These are phyloP conservation scores for Solenopsis fugax DNA, from an alignment of 1,140 invertebrate genomes.

Conservation along the genomic window DNA sequence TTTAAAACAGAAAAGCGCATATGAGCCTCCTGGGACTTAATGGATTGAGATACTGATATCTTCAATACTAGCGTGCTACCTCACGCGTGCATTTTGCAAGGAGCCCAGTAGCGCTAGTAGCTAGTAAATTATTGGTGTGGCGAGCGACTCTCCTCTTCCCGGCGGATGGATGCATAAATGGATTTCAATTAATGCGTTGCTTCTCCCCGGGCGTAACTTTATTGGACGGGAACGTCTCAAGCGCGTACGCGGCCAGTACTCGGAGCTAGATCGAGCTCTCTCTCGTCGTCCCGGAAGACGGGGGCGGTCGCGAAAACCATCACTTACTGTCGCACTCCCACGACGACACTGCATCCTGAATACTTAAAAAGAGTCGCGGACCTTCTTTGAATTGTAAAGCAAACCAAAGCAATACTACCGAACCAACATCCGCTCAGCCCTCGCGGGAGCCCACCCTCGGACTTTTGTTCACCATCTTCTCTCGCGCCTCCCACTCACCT, in stretches of 20 bases:
- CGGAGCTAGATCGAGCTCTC: not conserved
- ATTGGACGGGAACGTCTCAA: constrained; percentile 59
- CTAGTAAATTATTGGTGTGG: constrained; percentile 49
- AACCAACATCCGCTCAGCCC: constrained; percentile 58
- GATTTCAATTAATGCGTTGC: constrained; percentile 63
- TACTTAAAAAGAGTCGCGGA: constrained; percentile 73
- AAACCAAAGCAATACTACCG: constrained; percentile 73
- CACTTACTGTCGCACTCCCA: constrained; percentile 57
- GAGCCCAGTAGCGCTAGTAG: not conserved
- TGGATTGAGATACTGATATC: not conserved
- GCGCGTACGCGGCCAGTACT: constrained; percentile 21
- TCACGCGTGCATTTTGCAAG: constrained; percentile 17
- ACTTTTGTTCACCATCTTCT: constrained; percentile 50
- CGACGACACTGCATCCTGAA: constrained; percentile 73
- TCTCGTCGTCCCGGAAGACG: constrained; percentile 51
- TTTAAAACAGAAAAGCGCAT: no score
- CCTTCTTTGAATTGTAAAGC: constrained; percentile 76
- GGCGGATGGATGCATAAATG: constrained; percentile 46
- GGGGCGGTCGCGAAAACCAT: constrained; percentile 52
- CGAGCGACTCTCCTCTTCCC: not conserved
- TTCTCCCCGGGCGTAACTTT: constrained; percentile 52
- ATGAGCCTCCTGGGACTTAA: not conserved
- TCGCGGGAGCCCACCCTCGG: constrained; percentile 31
- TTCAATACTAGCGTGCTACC: not conserved
- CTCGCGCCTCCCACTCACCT: not conserved